Base-by-base conservation (phyloP, 2,888 invertebrate species). In the Mystacides longicornis region DNA sequence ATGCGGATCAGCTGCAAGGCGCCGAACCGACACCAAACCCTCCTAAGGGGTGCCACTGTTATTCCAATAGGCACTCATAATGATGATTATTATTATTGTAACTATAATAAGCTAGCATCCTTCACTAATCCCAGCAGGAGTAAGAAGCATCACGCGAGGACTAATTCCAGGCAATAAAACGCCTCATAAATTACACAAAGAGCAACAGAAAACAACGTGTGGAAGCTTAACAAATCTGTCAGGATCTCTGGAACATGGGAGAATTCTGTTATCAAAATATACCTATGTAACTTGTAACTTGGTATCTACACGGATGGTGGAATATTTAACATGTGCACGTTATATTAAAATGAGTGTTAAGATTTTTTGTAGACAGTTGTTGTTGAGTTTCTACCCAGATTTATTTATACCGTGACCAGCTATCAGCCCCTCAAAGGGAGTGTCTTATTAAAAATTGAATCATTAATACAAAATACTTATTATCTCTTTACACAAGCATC, bases 71-170 rank as follows among this genome's bases (percentile, higher is more conserved):
- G 16, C 16, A 14, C 37, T 37, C 37, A 37, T 37, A 37, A n/a
- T n/a, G n/a, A n/a, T n/a, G n/a, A n/a, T n/a, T n/a, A n/a, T n/a
- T n/a, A n/a, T n/a, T n/a, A n/a, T n/a, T n/a, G n/a, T n/a, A n/a
- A n/a, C n/a, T n/a, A n/a, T n/a, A n/a, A 37, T 37, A 37, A 37
- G 37, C 37, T 45, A 21, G 20, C 43, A 48, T 43, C 49, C 50
- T 50, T 50, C 18, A 27, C 49, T 60, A 60, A 60, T 60, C 60
- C 60, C 45, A 33, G 33, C 21, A 52, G 54, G 51, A 54, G 52
- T 50, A 46, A 43, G 47, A 47, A 58, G 56, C 60, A 60, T 58
- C 60, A 60, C 60, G 60, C 52, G 56, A 58, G 45, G 56, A 54
- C 51, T 60, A 52, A 58, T 54, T 60, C 51, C 45, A 23, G 42